phyloP scores from a whole-genome alignment of 2,888 invertebrate genomes.

The Pecten maximus region DNA sequence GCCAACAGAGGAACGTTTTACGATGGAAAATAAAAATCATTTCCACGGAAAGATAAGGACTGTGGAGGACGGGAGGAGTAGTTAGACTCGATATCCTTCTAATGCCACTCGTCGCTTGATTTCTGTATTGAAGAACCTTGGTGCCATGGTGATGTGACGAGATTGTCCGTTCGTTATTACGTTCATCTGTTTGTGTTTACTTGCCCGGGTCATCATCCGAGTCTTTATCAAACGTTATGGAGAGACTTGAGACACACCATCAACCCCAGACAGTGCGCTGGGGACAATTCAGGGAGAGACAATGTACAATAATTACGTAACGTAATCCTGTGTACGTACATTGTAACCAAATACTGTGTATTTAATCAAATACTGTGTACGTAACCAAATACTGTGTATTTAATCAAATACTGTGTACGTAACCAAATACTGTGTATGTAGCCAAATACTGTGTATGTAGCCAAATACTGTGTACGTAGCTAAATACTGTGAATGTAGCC shows the following conservation, averaged over 20 bases:
- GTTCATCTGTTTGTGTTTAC: background rate
- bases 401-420: too few species aligned
- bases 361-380: too few species aligned
- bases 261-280: background rate
- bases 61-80: background rate
- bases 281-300: background rate
- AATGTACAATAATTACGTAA: too few species aligned
- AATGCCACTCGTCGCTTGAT: background rate
- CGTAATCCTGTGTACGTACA: too few species aligned
- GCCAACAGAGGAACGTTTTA: background rate
- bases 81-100: background rate
- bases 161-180: background rate
- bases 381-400: too few species aligned
- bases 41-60: slow-evolving; percentile 31
- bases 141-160: background rate
- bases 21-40: slow-evolving; percentile 30
- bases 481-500: too few species aligned
- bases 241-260: background rate
- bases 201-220: background rate
- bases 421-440: too few species aligned
- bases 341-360: too few species aligned
- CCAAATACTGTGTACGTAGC: too few species aligned
- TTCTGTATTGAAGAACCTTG: background rate
- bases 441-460: too few species aligned
- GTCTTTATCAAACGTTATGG: background rate